These are phyloP conservation scores for Pelobates fuscus DNA, from an alignment of 2,113 vertebrate genomes.

Conservation along the genomic window DNA sequence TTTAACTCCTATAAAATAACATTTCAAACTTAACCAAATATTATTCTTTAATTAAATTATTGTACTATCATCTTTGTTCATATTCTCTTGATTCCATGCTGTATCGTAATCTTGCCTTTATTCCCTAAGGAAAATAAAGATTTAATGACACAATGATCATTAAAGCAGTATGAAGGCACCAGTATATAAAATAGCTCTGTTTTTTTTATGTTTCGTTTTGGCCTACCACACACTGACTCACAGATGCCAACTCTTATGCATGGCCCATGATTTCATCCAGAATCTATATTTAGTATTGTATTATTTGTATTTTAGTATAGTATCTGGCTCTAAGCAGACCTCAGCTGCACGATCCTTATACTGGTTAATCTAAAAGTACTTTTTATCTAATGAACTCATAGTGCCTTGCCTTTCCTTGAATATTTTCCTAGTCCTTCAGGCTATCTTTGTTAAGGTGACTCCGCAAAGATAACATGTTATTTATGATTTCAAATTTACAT, in stretches of 20 bases:
- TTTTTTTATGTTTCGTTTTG: background rate
- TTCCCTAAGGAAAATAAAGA: too few relatives aligned
- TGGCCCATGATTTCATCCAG: slow-evolving; percentile 37
- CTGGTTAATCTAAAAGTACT: slow-evolving; percentile 53
- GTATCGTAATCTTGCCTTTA: too few relatives aligned
- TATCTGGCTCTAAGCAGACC: slow-evolving; percentile 53
- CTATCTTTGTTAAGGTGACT: slow-evolving; percentile 21
- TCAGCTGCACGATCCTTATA: slow-evolving; percentile 53
- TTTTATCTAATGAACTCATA: slow-evolving; percentile 38
- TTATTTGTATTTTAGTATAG: slow-evolving; percentile 41
- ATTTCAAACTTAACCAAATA: too few relatives aligned
- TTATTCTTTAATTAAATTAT: too few relatives aligned
- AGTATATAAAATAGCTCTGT: too few relatives aligned
- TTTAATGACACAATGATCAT: too few relatives aligned
- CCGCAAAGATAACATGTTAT: slow-evolving; percentile 19
- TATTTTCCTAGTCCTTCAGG: background rate
- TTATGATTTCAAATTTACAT: slow-evolving; percentile 21
- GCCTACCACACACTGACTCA: slow-evolving; percentile 48
- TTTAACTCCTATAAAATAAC: too few relatives aligned
- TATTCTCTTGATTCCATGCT: too few relatives aligned
- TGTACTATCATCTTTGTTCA: too few relatives aligned
- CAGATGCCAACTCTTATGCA: slow-evolving; percentile 19
- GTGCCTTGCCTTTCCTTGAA: slow-evolving; percentile 28
- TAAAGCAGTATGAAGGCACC: too few relatives aligned
- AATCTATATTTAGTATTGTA: slow-evolving; percentile 54